Percentiles rank a stretch among this genome's conserved stretches.
phyloP scores from a whole-genome alignment of 2,113 vertebrate genomes.

The Sula dactylatra region DNA sequence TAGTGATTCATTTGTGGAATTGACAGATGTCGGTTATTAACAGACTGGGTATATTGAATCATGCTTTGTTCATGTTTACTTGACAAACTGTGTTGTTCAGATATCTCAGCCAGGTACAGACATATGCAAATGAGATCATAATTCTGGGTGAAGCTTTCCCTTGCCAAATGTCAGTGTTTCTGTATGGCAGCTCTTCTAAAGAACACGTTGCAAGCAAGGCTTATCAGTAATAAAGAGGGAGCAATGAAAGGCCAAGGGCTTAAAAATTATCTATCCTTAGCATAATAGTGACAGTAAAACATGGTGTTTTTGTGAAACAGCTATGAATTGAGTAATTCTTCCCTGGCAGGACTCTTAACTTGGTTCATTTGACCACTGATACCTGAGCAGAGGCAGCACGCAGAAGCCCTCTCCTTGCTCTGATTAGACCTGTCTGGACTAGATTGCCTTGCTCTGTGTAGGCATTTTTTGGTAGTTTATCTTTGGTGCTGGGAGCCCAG shows the following conservation, averaged over 20 bases:
- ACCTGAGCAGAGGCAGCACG: neutral
- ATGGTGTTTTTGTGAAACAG: neutral
- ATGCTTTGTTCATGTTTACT: neutral
- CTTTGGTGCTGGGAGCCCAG: neutral
- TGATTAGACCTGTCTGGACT: neutral
- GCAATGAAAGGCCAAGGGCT: neutral
- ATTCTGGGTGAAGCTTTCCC: neutral
- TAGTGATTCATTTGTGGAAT: neutral
- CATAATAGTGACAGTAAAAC: neutral
- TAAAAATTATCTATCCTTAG: neutral
- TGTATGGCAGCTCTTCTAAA: neutral
- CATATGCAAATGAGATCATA: neutral
- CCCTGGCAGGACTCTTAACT: neutral
- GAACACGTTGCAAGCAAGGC: neutral
- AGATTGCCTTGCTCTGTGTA: neutral
- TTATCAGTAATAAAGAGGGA: neutral
- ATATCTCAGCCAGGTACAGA: neutral
- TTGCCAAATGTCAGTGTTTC: slow-evolving; percentile 4
- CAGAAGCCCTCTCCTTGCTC: neutral
- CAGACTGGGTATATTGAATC: neutral
- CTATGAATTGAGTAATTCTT: neutral
- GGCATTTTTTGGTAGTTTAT: neutral
- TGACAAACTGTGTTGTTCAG: neutral
- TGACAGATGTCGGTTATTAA: neutral
- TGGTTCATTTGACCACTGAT: neutral